Evolutionary conservation across 2,888 invertebrate species (phyloP).

Genomic region (Campoplex nolae): DNA sequence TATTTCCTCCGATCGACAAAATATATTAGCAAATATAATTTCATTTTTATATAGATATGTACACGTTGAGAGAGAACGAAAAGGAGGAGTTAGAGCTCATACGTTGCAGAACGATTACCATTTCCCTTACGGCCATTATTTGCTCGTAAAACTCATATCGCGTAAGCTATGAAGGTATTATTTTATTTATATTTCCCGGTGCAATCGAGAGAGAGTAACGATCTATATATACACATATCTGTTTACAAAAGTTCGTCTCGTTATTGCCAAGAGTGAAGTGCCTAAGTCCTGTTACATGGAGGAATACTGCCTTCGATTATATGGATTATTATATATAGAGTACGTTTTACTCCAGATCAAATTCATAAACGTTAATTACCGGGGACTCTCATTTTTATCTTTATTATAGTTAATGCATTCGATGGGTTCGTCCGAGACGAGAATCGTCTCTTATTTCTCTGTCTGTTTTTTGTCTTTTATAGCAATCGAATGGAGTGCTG

Average conservation of each 20-base stretch:
- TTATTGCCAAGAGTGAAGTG: conserved; percentile 45
- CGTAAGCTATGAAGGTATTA: conserved; percentile 60
- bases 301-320: conserved; percentile 13
- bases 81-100: conserved; percentile 37
- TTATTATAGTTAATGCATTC: conserved; percentile 58
- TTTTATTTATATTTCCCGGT: conserved; percentile 61
- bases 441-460: background rate
- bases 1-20: conserved; percentile 10
- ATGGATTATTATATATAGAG: conserved; percentile 28
- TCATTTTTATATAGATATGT: background rate
- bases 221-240: background rate
- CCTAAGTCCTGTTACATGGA: conserved; percentile 27
- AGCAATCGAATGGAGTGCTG: conserved; percentile 10
- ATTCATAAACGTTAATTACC: conserved; percentile 65
- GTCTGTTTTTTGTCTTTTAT: background rate
- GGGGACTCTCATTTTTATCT: conserved; percentile 49
- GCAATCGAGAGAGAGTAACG: conserved; percentile 34
- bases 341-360: conserved; percentile 51
- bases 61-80: background rate
- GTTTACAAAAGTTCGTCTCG: conserved; percentile 38
- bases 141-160: conserved; percentile 74
- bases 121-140: conserved; percentile 75
- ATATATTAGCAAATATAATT: conserved; percentile 25
- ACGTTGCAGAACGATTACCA: conserved; percentile 59
- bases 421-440: conserved; percentile 16